These are phyloP conservation scores for Hydrolagus colliei DNA, from an alignment of 2,797 vertebrate species.

Conservation along the genomic window DNA sequence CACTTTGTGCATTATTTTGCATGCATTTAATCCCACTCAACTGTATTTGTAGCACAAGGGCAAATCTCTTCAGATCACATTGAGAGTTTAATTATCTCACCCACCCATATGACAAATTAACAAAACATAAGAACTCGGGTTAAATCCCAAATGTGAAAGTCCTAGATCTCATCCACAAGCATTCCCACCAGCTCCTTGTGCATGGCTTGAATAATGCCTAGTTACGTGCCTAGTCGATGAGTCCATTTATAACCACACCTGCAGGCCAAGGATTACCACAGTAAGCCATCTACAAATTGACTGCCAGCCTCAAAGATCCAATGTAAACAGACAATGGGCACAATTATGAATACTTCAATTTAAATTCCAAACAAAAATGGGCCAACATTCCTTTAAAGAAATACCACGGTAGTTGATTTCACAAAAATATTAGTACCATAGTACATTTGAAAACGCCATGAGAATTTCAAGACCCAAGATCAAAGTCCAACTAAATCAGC, in stretches of 20 bases:
- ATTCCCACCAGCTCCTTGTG: neutral
- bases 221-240: neutral
- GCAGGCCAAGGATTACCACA: no score
- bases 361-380: neutral
- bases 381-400: no score
- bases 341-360: conserved; percentile 10
- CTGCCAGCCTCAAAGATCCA: conserved; percentile 16
- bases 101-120: no score
- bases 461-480: conserved; percentile 36
- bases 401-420: conserved; percentile 37
- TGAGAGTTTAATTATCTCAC: no score
- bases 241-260: neutral
- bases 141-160: neutral
- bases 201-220: neutral
- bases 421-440: conserved; percentile 37
- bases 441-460: neutral
- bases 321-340: neutral
- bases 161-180: neutral
- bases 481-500: conserved; percentile 26
- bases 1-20: no score
- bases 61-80: no score
- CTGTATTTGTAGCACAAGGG: no score
- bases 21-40: no score
- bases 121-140: no score
- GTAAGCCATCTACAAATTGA: neutral